Evolutionary conservation across 2,113 vertebrate genomes (phyloP), one percentile per base, ranked within the genome.

Genomic region (Eleginops maclovinus): DNA sequence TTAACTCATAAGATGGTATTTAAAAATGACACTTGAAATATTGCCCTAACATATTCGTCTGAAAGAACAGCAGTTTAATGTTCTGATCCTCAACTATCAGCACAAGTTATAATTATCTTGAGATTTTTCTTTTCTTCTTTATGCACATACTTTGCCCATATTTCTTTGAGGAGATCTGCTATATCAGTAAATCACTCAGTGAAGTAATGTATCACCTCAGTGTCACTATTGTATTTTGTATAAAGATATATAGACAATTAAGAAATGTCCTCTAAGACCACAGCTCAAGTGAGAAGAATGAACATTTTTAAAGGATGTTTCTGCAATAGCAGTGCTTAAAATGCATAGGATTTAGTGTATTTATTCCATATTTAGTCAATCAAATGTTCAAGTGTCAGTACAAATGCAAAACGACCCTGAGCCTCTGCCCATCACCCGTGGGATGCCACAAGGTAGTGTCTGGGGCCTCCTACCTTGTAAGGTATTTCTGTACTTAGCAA

Each of bases 1-100:
- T 79, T 22, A 79, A 46, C 67, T 67, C 36, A 58, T 56, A 53
- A 61, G 43, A 3, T 6, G 12, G 54, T 50, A 19, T 50, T 76
- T 43, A 47, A 66, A 72, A 64, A 70, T 64, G 53, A 65, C 58
- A 43, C 26, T 24, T 13, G 51, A 63, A 73, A 64, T 67, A 62
- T 51, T 63, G 4, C n/a, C 56, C 31, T 66, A n/a, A 82, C 62
- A 66, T 40, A 36, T 53, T 61, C 47, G 31, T 19, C 19, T 9
- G 14, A 50, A 8, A 0, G 0, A 15, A 43, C 50, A 19, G 67
- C 28, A 7, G 49, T 36, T 56, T 21, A 51, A 46, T 40, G 58
- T 47, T 66, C 72, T 54, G 4, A 36, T 36, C 31, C 31, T 36
- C 7, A 36, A 56, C 47, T 56, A 41, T 58, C 43, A 66, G 64